phyloP scores from a whole-genome alignment of 2,113 vertebrate species.

The Notechis scutatus region DNA sequence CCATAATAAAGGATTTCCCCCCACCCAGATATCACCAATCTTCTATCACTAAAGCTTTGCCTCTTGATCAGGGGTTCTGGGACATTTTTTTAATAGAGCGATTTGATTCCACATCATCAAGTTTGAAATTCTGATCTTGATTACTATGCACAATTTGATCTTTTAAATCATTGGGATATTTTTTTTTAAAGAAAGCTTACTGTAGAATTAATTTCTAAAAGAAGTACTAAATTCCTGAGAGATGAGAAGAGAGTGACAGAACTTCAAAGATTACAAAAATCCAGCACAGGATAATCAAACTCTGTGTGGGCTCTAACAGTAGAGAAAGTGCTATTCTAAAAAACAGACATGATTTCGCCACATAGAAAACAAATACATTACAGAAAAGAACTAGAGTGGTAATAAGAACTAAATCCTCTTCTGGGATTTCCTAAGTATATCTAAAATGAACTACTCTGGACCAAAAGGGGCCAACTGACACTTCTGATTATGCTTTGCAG shows the following conservation, averaged over 20 bases:
- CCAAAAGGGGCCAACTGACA: not conserved
- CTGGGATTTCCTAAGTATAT: too few species aligned
- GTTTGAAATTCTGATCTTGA: not conserved
- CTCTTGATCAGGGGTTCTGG: not conserved
- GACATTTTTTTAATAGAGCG: not conserved
- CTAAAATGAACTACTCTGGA: not conserved
- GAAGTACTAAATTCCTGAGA: not conserved
- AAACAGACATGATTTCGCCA: not conserved
- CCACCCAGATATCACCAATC: not conserved
- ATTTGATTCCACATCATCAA: not conserved
- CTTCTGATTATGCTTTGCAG: rapidly evolving
- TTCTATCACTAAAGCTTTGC: not conserved
- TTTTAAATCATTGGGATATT: not conserved
- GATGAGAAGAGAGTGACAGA: not conserved
- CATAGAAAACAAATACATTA: not conserved
- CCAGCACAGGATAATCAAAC: not conserved
- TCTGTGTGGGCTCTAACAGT: not conserved
- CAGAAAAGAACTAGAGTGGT: not conserved
- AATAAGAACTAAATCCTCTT: not conserved
- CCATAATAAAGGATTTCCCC: not conserved
- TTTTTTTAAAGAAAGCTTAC: not conserved
- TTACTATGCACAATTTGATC: not conserved
- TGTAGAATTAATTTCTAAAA: not conserved
- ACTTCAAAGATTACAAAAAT: not conserved
- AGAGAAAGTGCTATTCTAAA: not conserved